Conservation (phyloP, 2,888 invertebrate species). For the Nebria brevicollis region DNA sequence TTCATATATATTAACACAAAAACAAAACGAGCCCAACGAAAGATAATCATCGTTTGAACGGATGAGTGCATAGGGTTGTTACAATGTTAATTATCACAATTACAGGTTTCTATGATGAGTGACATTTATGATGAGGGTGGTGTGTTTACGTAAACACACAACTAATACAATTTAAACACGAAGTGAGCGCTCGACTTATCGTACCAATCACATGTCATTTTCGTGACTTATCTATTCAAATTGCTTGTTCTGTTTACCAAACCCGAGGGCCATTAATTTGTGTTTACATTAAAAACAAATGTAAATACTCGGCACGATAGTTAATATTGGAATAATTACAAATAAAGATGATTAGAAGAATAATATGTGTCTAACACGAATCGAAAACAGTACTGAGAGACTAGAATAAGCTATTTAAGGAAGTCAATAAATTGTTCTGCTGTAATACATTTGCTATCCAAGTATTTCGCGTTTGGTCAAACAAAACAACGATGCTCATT, state of each 20-base stretch:
- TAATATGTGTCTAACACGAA: no score
- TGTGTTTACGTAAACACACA: background rate
- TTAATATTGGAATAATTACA: no score
- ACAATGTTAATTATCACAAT: constrained; percentile 39
- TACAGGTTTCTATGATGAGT: constrained; percentile 37
- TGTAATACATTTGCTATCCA: no score
- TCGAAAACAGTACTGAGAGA: no score
- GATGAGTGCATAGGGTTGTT: constrained; percentile 14
- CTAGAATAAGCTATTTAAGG: no score
- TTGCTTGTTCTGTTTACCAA: background rate
- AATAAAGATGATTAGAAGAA: no score
- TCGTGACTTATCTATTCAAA: background rate
- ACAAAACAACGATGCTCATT: no score
- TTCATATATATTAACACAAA: background rate
- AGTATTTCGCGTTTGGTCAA: no score
- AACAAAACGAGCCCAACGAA: background rate
- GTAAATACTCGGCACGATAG: no score
- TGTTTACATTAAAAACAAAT: no score
- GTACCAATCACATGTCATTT: background rate
- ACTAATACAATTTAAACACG: background rate
- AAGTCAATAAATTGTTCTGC: no score
- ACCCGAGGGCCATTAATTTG: background rate
- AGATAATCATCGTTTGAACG: background rate
- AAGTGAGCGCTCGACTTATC: background rate
- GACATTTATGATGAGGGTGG: constrained; percentile 30